Evolutionary conservation across 1,140 invertebrate genomes (phyloP), one percentile per base, ranked within the genome.

Genomic region (Phymastichus coffea): DNA sequence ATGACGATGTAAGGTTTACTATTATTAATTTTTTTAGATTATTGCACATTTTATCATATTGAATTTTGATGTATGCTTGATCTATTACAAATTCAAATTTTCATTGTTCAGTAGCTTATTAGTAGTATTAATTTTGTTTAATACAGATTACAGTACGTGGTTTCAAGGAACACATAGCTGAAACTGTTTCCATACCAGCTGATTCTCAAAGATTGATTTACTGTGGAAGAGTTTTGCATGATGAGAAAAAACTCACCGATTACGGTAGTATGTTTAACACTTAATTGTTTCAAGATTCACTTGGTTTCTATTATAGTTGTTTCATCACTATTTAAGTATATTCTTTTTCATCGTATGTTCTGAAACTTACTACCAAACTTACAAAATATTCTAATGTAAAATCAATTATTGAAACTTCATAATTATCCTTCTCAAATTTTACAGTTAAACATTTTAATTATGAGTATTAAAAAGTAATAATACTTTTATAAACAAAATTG

Each of bases 1-100:
- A 92, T 47, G 91, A 95, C 81, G 88, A 93, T 78, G 94, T 95
- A 84, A 90, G 88, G n/a, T n/a, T n/a, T n/a, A n/a, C n/a, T n/a
- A n/a, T n/a, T n/a, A n/a, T n/a, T n/a, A n/a, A n/a, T 71, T 57
- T 15, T 54, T 46, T 30, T 33, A 23, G 57, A 43, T 26, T 17
- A 3, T 28, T 48, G 14, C 33, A 6, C 12, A 10, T 12, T 33
- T 37, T 12, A 48, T 48, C 17, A 37, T 38, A n/a, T 1, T 25
- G n/a, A 40, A 17, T 26, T 40, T 54, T 26, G 2, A 40, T 14
- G 15, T 14, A n/a, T n/a, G n/a, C n/a, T n/a, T n/a, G n/a, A n/a
- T n/a, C n/a, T 44, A 14, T 22, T 19, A 44, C 19, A 12, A 22
- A 23, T 6, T 14, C 10, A 12, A 30, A 25, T 54, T 44, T 22